phyloP scores from a whole-genome alignment of 2,113 vertebrate genomes.

The Morone saxatilis region DNA sequence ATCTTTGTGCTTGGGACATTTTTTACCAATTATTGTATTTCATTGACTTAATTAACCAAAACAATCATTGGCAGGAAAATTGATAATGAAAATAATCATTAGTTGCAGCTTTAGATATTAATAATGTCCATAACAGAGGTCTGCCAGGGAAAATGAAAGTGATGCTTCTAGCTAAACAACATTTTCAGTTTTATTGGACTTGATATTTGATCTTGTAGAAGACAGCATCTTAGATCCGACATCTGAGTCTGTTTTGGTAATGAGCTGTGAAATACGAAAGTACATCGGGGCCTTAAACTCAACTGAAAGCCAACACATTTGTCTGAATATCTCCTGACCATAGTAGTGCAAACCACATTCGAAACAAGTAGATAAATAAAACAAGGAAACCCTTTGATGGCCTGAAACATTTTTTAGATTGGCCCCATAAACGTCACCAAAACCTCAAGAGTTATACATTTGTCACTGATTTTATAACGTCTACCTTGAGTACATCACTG shows the following conservation, averaged over 20 bases:
- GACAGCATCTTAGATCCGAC: conserved; percentile 18
- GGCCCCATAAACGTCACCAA: conserved; percentile 26
- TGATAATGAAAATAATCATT: not conserved
- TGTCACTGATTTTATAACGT: conserved; percentile 18
- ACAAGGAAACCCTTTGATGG: conserved; percentile 4
- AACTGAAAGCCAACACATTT: conserved; percentile 25
- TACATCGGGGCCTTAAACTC: conserved; percentile 15
- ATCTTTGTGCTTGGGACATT: not conserved
- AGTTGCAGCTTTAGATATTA: not conserved
- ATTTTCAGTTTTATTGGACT: conserved; percentile 15
- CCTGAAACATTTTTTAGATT: conserved; percentile 17
- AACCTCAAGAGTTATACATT: conserved; percentile 16
- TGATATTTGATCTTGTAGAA: conserved; percentile 46
- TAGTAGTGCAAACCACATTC: conserved; percentile 7
- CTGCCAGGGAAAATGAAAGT: conserved; percentile 27
- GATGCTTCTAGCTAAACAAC: conserved; percentile 12
- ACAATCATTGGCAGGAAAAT: not conserved
- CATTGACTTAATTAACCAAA: not conserved
- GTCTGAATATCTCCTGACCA: not conserved
- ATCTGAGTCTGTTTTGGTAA: conserved; percentile 21
- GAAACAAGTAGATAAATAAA: conserved; percentile 33
- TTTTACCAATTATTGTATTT: too few species aligned
- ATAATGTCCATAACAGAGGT: not conserved
- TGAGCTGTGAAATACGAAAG: conserved; percentile 33
- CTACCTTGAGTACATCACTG: conserved; percentile 22